Evolutionary conservation across 2,888 invertebrate genomes (phyloP).

Genomic region (Cheilosia grossa): DNA sequence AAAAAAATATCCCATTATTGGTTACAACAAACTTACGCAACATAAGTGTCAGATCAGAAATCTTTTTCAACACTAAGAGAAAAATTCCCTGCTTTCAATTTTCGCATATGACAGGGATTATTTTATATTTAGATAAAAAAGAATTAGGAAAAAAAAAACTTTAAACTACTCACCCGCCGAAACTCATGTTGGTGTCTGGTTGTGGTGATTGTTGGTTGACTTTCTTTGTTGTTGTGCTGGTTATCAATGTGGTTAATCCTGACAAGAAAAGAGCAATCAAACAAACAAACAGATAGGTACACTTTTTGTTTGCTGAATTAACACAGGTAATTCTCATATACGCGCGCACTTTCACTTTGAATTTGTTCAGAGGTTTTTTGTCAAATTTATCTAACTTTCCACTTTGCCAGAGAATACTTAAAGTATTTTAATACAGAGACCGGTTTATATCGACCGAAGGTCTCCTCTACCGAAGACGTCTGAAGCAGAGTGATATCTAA

Average conservation of each 20-base stretch:
- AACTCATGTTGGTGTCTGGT: conserved; percentile 35
- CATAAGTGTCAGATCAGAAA: neutral
- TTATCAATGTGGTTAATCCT: conserved; percentile 29
- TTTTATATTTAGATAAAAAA: conserved; percentile 30
- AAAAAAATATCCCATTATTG: neutral
- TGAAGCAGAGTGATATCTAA: conserved; percentile 37
- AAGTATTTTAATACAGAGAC: conserved; percentile 36
- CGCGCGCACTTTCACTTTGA: conserved; percentile 42
- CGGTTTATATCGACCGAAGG: conserved; percentile 46
- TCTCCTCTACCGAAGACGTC: conserved; percentile 45
- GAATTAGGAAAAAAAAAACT: conserved; percentile 20
- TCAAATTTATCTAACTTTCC: neutral
- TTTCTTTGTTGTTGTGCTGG: neutral
- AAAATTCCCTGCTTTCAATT: conserved; percentile 30
- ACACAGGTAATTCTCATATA: neutral
- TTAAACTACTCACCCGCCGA: conserved; percentile 45
- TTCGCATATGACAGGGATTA: conserved; percentile 43
- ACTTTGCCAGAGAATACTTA: neutral
- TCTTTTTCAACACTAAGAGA: neutral
- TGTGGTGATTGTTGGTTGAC: neutral
- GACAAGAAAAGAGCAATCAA: conserved; percentile 4
- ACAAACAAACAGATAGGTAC: conserved; percentile 11
- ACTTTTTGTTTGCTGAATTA: conserved; percentile 6
- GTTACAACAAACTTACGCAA: conserved; percentile 45
- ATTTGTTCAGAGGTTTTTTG: conserved; percentile 16